A percentile compares a stretch with the other conserved stretches of the same genome.
Evolutionary conservation across 2,888 invertebrate genomes (phyloP).

Genomic region (Pedicia rivosa): DNA sequence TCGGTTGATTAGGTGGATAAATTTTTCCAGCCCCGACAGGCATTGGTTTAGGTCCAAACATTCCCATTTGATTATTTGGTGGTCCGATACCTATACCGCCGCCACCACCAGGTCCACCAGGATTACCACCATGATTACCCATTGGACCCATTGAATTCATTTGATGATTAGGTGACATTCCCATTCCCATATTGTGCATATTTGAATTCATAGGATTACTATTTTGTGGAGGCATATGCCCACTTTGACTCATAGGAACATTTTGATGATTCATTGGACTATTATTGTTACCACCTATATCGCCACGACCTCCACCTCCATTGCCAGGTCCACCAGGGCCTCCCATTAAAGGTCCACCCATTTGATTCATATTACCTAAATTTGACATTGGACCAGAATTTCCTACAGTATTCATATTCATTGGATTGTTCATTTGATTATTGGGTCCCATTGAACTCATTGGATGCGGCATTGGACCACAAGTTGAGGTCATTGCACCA

Average conservation of each 20-base stretch:
- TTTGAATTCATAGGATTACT: constrained; percentile 12
- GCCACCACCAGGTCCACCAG: neutral
- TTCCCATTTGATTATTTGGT: constrained; percentile 15
- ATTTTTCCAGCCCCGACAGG: constrained; percentile 78
- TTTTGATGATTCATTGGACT: constrained; percentile 26
- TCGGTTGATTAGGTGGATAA: constrained; percentile 89
- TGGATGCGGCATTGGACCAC: constrained; percentile 33
- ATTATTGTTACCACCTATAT: constrained; percentile 13
- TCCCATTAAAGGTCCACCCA: constrained; percentile 31
- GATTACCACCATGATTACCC: constrained; percentile 9
- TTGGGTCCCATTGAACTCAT: constrained; percentile 34
- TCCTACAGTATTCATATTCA: constrained; percentile 22
- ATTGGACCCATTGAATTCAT: constrained; percentile 37
- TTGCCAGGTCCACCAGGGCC: constrained; percentile 16
- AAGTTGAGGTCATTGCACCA: constrained; percentile 38
- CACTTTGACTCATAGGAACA: constrained; percentile 26
- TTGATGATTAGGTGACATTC: constrained; percentile 15
- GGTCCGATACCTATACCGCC: neutral
- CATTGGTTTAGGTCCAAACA: constrained; percentile 66
- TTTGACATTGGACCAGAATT: constrained; percentile 15
- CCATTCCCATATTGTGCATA: constrained; percentile 8
- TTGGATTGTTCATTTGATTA: constrained; percentile 29
- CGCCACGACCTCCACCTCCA: constrained; percentile 21
- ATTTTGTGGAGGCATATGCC: constrained; percentile 13
- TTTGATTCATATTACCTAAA: constrained; percentile 10